A percentile compares a stretch with the other conserved stretches of the same genome.
phyloP scores from a whole-genome alignment of 2,888 invertebrate species.

The Anarsia innoxiella region DNA sequence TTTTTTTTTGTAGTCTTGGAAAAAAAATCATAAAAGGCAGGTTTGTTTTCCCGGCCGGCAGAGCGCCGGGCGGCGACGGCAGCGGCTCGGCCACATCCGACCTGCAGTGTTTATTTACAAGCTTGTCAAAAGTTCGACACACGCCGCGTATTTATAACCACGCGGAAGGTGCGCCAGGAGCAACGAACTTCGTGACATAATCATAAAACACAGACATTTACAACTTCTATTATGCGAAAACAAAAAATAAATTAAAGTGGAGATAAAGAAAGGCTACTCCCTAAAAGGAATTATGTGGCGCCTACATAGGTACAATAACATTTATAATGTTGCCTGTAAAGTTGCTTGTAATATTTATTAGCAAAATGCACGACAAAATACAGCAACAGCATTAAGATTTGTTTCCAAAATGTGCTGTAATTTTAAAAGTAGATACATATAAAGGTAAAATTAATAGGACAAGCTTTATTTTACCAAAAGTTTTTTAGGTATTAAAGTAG shows the following conservation, averaged over 20 bases:
- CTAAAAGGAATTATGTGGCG: constrained; percentile 40
- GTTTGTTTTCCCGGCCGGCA: neutral
- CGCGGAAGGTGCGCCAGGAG: constrained; percentile 66
- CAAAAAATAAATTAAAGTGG: constrained; percentile 38
- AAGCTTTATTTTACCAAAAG: too few species aligned
- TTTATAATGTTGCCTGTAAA: too few species aligned
- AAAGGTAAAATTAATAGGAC: too few species aligned
- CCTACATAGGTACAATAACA: too few species aligned
- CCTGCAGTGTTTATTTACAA: constrained; percentile 59
- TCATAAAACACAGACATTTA: constrained; percentile 40
- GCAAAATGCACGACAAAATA: too few species aligned
- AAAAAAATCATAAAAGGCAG: neutral
- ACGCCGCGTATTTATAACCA: constrained; percentile 58
- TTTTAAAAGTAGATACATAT: too few species aligned
- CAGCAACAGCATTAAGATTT: too few species aligned
- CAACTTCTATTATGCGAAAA: constrained; percentile 27
- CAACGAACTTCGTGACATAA: constrained; percentile 59
- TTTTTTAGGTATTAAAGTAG: too few species aligned
- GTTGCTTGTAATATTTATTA: too few species aligned
- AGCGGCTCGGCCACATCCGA: constrained; percentile 35
- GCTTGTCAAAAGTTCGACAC: constrained; percentile 69
- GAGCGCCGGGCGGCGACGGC: constrained; percentile 6
- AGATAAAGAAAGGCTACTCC: constrained; percentile 27
- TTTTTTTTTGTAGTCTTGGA: too few species aligned
- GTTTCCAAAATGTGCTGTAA: too few species aligned